Base-by-base conservation (phyloP, 2,888 invertebrate species). In the Bellardia bayeri region DNA sequence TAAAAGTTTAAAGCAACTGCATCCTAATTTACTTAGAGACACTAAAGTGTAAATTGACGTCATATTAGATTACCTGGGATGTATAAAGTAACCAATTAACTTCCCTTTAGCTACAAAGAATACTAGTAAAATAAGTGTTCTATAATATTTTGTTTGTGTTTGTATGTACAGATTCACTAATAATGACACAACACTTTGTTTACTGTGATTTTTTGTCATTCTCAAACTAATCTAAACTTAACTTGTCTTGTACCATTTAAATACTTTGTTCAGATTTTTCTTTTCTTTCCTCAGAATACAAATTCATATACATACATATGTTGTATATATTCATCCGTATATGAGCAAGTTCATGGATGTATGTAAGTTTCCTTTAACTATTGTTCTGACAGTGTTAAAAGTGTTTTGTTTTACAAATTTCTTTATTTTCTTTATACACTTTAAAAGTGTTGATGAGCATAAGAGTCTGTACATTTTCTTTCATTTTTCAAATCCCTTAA, bases 241-340 rank as follows among this genome's bases (percentile, higher is more conserved):
- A 81, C 81, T 81, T 81, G 72, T 42, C 63, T 64, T 81, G n/a
- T 54, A 69, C 1, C 14, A n/a, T 68, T 68, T 68, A 23, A 23
- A 23, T 23, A 33, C 63, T 76, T 66, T 11, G 58, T 54, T 13
- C 5, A 49, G 16, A 23, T 64, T 63, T 33, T 56, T 54, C 33
- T 66, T n/a, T 30, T 14, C 16, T 37, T 64, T 72, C 14, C 45
- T 63, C 13, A 71, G 69, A 54, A 63, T 40, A 23, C 63, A 63
- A 61, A 80, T 63, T 51, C 30, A 23, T n/a, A 14, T 54, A 7
- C 9, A 56, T 23, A 23, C 23, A 56, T 23, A 56, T 56, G 9
- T 56, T 56, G 5, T 56, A 56, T 33, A 33, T 14, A 23, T 4
- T n/a, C 30, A 33, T 61, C 11, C 30, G 11, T 3, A 33, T 61